Base-by-base conservation (phyloP, 2,113 vertebrate genomes). In the Rhinoderma darwinii region DNA sequence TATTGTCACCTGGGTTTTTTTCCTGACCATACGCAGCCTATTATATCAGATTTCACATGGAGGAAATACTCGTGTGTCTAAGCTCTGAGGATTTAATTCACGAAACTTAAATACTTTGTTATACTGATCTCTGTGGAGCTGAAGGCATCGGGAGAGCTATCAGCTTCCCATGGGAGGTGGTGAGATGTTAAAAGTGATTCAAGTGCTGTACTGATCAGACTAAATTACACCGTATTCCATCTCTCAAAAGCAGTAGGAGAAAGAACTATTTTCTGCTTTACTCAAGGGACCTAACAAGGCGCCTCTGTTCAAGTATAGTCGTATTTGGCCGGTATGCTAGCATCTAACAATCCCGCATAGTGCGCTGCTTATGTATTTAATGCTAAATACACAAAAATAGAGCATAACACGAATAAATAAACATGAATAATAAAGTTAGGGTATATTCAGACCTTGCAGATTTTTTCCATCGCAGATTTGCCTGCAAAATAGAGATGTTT, bases 151-250 rank as follows among this genome's bases (percentile, higher is more conserved):
- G 41, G 84, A 86, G 84, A 68, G 17, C 41, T 39, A 50, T 61
- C 30, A 30, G 30, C 74, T 47, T 61, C 84, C 84, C 74, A 85
- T 35, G 84, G 75, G 84, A 79, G 59, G 15, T 66, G 76, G 43
- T n/a, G 15, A 70, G 43, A 86, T 79, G 84, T 70, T 79, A 79
- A 68, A 78, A 77, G 70, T 73, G 82, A 84, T 84, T 84, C 68
- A 73, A 84, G 43, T 51, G 54, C 37, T 20, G 50, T 77, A 59
- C 74, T 59, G 74, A 78, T 85, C 59, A 78, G 74, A 37, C 44
- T 51, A 86, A 79, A 86, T 86, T 68, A 66, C 61, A 80, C 59
- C 51, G 59, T 25, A 86, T 86, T 66, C 30, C 59, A 50, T 77
- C 35, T 50, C 72, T 68, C 22, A 37, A 25, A 66, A 80, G 84